Evolutionary conservation across 2,113 vertebrate species (phyloP), one percentile per base, ranked within the genome.

Genomic region (Cepphus grylle): DNA sequence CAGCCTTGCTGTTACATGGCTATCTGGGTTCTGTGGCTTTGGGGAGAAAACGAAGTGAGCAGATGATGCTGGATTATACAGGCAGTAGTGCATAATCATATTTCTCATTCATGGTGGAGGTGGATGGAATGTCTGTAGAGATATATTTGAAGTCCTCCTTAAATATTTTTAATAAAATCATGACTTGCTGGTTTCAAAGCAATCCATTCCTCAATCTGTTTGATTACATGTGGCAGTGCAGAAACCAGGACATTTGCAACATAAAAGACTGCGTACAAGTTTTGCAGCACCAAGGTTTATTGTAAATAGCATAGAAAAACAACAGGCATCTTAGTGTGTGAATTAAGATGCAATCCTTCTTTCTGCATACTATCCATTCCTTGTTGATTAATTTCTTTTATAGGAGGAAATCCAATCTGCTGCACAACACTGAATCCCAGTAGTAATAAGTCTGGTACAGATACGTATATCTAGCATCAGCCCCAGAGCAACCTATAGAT

Each of bases 301-400:
- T 93, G 74, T 88, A 90, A 96, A 73, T 29, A 69, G 30, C 36
- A 40, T 43, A 90, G 87, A 77, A 91, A 90, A 42, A 10, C 36
- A 86, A 40, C 43, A 58, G 34, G 22, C 59, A 22, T 65, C 62
- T 88, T 36, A 58, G 79, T 13, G 34, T 38, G 45, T 84, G 93
- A 77, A 83, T 82, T 92, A 83, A 96, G 71, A 85, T 27, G 20
- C 58, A 92, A 63, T 92, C 70, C 65, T 79, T 73, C 90, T 92
- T 86, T 72, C 81, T 70, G 45, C 4, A 4, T 66, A 38, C 80
- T 88, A 82, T 91, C 66, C 34, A 45, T 49, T 94, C 47, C 86
- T 77, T 91, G 70, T 58, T 88, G 90, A 96, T 94, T 76, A 72
- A 85, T 95, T 92, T 95, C 30, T 88, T 92, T 94, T 78, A 49